Percentiles rank a stretch among this genome's conserved stretches.
Conservation (phyloP, 2,113 vertebrate genomes). For the Todiramphus chloris region DNA sequence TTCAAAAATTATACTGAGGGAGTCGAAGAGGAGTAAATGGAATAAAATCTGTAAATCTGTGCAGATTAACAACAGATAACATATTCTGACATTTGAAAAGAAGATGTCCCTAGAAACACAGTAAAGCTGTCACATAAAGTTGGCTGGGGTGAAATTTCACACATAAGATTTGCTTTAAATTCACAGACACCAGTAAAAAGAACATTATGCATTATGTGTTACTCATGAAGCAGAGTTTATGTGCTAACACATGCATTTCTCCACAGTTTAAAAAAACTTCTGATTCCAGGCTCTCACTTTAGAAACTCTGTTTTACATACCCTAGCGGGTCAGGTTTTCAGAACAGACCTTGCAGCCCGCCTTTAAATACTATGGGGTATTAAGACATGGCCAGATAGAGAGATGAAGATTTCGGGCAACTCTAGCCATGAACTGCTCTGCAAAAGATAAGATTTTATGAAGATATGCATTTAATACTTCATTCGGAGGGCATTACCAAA, state of each 20-base stretch:
- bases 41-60: neutral
- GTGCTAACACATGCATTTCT: neutral
- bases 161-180: neutral
- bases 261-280: neutral
- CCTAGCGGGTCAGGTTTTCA: neutral
- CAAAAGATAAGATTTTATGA: neutral
- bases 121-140: neutral
- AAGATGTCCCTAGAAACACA: neutral
- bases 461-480: neutral
- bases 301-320: neutral
- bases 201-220: neutral
- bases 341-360: neutral
- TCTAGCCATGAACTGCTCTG: neutral
- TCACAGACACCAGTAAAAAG: neutral
- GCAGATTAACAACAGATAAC: neutral
- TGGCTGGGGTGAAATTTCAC: neutral
- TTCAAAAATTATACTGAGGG: neutral
- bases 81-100: neutral
- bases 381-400: neutral
- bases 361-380: neutral
- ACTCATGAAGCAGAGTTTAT: neutral
- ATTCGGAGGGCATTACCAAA: neutral
- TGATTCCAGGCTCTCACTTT: neutral
- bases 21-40: neutral
- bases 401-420: neutral